phyloP scores from a whole-genome alignment of 2,797 vertebrate genomes.

The Chanos chanos region DNA sequence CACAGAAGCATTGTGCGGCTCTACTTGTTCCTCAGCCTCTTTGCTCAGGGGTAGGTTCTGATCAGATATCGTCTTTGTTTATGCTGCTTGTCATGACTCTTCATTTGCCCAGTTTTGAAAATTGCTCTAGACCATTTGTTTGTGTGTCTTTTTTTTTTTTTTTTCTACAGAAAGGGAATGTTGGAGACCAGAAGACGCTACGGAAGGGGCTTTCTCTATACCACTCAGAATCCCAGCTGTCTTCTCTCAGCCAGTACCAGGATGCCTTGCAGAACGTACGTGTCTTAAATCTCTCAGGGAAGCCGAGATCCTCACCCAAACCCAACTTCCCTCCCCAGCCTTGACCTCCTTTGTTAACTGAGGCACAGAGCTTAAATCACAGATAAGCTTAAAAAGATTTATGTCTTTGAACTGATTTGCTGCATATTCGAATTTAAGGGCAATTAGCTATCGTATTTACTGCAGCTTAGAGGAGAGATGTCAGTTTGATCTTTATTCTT shows the following conservation, averaged over 20 bases:
- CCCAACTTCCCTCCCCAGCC: no score
- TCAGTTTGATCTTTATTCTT: conserved; percentile 8
- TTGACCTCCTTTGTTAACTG: no score
- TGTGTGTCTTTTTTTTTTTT: conserved; percentile 3
- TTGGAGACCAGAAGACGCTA: conserved; percentile 74
- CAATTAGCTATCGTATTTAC: conserved; percentile 9
- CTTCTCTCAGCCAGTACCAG: conserved; percentile 74
- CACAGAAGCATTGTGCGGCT: no score
- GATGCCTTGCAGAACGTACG: conserved; percentile 79
- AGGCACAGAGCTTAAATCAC: conserved; percentile 8
- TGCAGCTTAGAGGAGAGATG: neutral
- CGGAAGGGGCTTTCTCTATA: conserved; percentile 81
- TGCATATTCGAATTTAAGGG: conserved; percentile 22
- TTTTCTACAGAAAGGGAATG: conserved; percentile 63
- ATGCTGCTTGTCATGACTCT: no score
- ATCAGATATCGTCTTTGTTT: no score
- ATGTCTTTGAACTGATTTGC: conserved; percentile 20
- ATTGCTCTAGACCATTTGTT: neutral
- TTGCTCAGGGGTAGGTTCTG: neutral
- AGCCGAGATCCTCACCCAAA: no score
- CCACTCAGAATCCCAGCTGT: conserved; percentile 84
- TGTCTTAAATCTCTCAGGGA: no score
- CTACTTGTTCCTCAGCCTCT: no score
- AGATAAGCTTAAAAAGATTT: conserved; percentile 5
- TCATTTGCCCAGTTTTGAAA: no score